Evolutionary conservation across 64 coral and sea anemone species (phyloP), one percentile per base, ranked within the genome.

Genomic region (Catalaphyllia jardinei): DNA sequence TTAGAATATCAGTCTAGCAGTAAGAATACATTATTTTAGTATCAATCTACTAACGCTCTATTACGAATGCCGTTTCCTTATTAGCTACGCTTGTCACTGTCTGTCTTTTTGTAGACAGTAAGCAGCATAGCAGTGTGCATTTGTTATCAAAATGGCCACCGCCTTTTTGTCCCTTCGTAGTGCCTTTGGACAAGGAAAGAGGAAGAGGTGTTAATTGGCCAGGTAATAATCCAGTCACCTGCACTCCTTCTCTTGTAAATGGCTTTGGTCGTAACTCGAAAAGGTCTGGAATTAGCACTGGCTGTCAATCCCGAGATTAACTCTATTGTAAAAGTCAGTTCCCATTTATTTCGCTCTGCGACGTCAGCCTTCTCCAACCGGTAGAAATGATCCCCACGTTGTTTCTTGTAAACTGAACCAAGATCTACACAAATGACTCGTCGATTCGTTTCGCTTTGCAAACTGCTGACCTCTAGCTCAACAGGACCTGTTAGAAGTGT

Each of bases 311-410:
- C 78, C 8, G 50, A 52, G 24, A 80, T 54, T 14, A 80, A 59
- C 18, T 80, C 78, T 57, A 80, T 55, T 16, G 18, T 59, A 55
- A 80, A 18, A 22, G 59, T 80, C 20, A 80, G 15, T 80, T 25
- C 59, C 78, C 78, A 80, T 80, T 80, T 80, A 25, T 80, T 80
- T 17, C 78, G 50, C 42, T 80, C 78, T n/a, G 50, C 50, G 50
- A 80, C 50, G 27, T 59, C 78, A 25, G 78, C 51, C 30, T 30
- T 80, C 29, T 80, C 78, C 78, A 80, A 31, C 78, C 78, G 55
- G 38, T 80, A 80, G 22, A 80, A 24, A 15, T 29, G 13, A 19
- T 60, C 78, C 24, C 78, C 78, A 55, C 10, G 14, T n/a, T 52
- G 20, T 14, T 52, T 80, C 78, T 60, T 52, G 78, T 59, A 80